Evolutionary conservation across 2,113 vertebrate species (phyloP).

Genomic region (Delphinus delphis): DNA sequence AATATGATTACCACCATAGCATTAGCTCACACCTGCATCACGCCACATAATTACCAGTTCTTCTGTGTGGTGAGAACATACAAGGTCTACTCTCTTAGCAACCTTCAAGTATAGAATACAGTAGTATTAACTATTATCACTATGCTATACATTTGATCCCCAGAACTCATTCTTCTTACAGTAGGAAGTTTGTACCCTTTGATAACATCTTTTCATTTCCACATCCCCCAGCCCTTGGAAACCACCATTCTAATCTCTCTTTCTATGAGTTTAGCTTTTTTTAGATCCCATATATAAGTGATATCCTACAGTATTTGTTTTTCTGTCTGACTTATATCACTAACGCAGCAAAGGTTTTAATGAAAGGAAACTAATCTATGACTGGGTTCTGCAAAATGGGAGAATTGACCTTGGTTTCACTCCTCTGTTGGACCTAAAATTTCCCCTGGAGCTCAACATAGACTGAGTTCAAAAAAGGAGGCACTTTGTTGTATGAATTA

Average conservation of each 20-base stretch:
- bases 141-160: background rate
- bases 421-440: background rate
- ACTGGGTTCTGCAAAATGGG: background rate
- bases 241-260: background rate
- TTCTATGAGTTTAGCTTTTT: background rate
- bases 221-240: background rate
- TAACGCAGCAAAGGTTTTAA: background rate
- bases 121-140: background rate
- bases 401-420: constrained; percentile 1
- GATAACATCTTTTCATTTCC: background rate
- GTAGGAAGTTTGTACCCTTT: background rate
- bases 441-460: background rate
- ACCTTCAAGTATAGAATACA: background rate
- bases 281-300: background rate
- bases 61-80: background rate
- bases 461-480: constrained; percentile 40
- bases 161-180: background rate
- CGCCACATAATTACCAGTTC: background rate
- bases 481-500: constrained; percentile 30
- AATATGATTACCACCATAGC: background rate
- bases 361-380: background rate
- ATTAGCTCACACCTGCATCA: background rate
- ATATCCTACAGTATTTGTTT: background rate
- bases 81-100: background rate
- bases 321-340: background rate